phyloP scores from a whole-genome alignment of 2,113 vertebrate genomes.

The Myotis brandtii region DNA sequence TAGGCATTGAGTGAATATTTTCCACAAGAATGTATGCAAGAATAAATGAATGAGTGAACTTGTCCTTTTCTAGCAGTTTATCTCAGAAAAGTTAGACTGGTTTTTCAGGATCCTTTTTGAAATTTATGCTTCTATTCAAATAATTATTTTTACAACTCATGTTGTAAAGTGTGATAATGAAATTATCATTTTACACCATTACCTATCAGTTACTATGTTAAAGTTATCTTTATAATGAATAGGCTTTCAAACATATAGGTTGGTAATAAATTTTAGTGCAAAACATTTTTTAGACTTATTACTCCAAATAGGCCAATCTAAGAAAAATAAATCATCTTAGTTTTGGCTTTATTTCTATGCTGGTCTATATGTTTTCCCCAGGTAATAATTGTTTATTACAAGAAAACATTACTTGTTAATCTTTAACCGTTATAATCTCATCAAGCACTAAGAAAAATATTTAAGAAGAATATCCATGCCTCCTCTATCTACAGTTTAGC shows the following conservation, averaged over 20 bases:
- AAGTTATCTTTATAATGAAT: slow-evolving; percentile 22
- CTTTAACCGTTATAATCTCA: background rate
- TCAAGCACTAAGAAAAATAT: background rate
- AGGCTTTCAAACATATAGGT: background rate
- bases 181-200: background rate
- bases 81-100: background rate
- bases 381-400: background rate
- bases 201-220: background rate
- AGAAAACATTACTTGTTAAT: background rate
- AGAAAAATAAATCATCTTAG: background rate
- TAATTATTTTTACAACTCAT: background rate
- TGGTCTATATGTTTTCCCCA: background rate
- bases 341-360: background rate
- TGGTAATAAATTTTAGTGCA: background rate
- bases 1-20: background rate
- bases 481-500: background rate
- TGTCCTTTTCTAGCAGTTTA: background rate
- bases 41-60: background rate
- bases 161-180: background rate
- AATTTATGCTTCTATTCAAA: background rate
- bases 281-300: background rate
- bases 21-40: background rate
- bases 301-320: background rate
- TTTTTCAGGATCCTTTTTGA: background rate
- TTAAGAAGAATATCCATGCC: background rate